phyloP scores from a whole-genome alignment of 64 coral and sea anemone species.

The Acropora yongei region DNA sequence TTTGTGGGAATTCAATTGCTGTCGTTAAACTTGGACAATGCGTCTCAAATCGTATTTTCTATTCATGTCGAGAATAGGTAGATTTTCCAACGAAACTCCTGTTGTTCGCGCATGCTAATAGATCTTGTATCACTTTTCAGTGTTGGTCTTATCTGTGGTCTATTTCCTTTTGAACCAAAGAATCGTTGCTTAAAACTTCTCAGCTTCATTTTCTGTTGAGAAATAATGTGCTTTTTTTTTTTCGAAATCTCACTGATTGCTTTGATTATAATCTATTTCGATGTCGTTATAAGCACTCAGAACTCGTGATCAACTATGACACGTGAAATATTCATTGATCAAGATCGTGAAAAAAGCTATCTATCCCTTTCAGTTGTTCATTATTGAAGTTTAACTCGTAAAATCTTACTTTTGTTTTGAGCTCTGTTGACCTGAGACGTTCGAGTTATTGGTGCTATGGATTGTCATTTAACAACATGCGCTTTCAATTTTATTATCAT shows the following conservation, averaged over 20 bases:
- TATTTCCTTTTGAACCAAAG: constrained; percentile 35
- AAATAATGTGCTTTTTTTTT: neutral
- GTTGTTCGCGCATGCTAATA: neutral
- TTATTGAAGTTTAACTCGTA: neutral
- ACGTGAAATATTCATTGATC: constrained; percentile 50
- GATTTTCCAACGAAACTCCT: constrained; percentile 14
- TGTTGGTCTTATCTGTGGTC: neutral
- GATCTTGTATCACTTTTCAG: constrained; percentile 2
- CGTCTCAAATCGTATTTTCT: constrained; percentile 40
- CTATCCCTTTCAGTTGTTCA: neutral
- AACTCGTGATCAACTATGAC: constrained; percentile 31
- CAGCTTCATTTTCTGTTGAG: too few relatives aligned
- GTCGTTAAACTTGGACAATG: constrained; percentile 21
- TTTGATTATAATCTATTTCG: neutral
- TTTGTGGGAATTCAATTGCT: constrained; percentile 1
- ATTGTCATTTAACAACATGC: neutral
- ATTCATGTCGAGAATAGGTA: constrained; percentile 24
- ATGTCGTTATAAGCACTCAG: neutral
- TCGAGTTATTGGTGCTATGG: neutral
- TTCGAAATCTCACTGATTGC: neutral
- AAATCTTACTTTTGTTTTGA: constrained; percentile 27
- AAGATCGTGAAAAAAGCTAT: constrained; percentile 17
- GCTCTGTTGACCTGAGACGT: neutral
- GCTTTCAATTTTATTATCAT: constrained; percentile 20
- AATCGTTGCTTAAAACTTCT: neutral